Evolutionary conservation across 1,140 invertebrate genomes (phyloP).

Genomic region (Papilio machaon): DNA sequence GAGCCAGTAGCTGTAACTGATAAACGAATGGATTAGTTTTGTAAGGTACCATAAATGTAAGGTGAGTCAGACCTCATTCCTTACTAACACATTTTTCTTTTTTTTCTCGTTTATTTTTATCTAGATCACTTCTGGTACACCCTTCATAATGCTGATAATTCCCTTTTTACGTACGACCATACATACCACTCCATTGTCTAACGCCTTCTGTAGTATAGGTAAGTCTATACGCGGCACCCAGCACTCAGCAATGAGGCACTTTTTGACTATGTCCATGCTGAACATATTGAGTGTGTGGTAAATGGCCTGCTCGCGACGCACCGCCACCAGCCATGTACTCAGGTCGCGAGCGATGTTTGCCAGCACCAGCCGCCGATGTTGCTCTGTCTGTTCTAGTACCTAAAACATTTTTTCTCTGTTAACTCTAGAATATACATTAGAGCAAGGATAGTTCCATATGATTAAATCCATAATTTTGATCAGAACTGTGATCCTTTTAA

Average conservation of each 20-base stretch:
- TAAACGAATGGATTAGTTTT: too few species aligned
- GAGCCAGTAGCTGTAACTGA: too few species aligned
- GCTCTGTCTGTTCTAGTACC: conserved; percentile 94
- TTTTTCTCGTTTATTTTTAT: too few species aligned
- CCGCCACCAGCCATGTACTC: conserved; percentile 95
- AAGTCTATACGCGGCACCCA: conserved; percentile 93
- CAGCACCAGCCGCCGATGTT: conserved; percentile 94
- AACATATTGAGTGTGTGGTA: conserved; percentile 83
- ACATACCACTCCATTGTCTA: conserved; percentile 93
- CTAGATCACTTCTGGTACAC: too few species aligned
- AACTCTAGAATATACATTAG: too few species aligned
- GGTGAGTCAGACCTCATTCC: too few species aligned
- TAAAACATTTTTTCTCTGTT: conserved; percentile 55
- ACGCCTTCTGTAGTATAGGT: conserved; percentile 89
- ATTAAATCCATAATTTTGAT: too few species aligned
- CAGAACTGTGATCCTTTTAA: too few species aligned
- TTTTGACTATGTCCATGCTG: conserved; percentile 92
- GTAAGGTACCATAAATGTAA: too few species aligned
- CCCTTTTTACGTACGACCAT: background rate
- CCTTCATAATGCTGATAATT: too few species aligned
- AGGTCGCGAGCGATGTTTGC: conserved; percentile 93
- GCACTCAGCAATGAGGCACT: conserved; percentile 95
- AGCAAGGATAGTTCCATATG: too few species aligned
- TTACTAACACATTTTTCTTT: too few species aligned
- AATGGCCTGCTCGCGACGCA: conserved; percentile 92